These are phyloP conservation scores for Drosophila bocki DNA, from an alignment of 1,140 invertebrate genomes.

Conservation along the genomic window DNA sequence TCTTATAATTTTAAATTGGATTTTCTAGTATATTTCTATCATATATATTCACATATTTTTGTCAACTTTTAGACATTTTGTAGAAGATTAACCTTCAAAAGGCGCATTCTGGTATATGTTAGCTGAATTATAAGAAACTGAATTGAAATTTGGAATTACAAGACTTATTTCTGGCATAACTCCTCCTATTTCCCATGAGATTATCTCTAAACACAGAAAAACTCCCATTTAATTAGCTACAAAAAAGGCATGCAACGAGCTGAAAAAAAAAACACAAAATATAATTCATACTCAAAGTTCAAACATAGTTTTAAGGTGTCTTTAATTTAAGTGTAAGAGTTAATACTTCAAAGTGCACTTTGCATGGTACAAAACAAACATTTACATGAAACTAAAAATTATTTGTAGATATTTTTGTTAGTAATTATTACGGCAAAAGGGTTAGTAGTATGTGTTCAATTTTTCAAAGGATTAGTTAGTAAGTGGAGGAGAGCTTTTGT, in stretches of 20 bases:
- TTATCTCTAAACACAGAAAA: neutral
- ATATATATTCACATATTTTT: too few relatives aligned
- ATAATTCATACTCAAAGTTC: conserved; percentile 17
- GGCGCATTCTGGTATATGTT: too few relatives aligned
- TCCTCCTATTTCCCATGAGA: neutral
- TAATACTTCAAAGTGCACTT: conserved; percentile 53
- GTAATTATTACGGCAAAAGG: conserved; percentile 59
- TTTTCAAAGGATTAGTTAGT: conserved; percentile 27
- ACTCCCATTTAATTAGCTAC: conserved; percentile 23
- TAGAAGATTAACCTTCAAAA: too few relatives aligned
- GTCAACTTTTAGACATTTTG: too few relatives aligned
- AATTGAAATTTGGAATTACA: too few relatives aligned
- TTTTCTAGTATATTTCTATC: too few relatives aligned
- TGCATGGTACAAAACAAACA: conserved; percentile 54
- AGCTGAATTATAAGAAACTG: too few relatives aligned
- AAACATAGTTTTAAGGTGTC: conserved; percentile 22
- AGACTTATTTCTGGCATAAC: too few relatives aligned
- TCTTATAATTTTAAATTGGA: neutral
- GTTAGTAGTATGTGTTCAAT: conserved; percentile 46
- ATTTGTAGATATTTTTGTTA: conserved; percentile 41
- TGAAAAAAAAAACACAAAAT: conserved; percentile 17
- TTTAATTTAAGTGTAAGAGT: conserved; percentile 35
- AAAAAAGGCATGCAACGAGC: conserved; percentile 49
- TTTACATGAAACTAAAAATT: conserved; percentile 56
- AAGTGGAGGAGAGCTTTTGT: conserved; percentile 19